Percentiles rank a stretch among this genome's conserved stretches.
Conservation (phyloP, 92 coral and sea anemone genomes). For the Blastomussa wellsi region DNA sequence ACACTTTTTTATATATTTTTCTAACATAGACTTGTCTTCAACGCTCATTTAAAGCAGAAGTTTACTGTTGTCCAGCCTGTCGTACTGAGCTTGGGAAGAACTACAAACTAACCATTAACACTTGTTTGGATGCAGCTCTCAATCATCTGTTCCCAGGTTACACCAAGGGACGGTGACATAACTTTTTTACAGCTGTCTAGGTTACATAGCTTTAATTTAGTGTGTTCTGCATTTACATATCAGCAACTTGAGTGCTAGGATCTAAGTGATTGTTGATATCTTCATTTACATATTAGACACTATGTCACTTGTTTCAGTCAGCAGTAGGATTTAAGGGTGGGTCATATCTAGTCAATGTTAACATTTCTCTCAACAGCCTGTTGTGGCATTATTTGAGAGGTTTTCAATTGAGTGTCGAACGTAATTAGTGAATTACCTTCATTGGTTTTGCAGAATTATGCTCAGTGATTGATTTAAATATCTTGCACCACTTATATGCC, state of each 20-base stretch:
- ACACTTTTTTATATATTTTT: neutral
- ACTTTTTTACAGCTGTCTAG: neutral
- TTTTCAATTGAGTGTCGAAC: too few species aligned
- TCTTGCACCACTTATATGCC: too few species aligned
- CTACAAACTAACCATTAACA: conserved; percentile 72
- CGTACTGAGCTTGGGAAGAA: conserved; percentile 90
- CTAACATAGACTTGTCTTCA: conserved; percentile 76
- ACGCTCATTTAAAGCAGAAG: conserved; percentile 96
- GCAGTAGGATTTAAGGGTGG: neutral
- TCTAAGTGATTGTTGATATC: neutral
- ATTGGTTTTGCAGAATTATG: too few species aligned
- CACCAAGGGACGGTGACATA: conserved; percentile 91
- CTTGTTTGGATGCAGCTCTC: conserved; percentile 77
- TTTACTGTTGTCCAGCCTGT: conserved; percentile 88
- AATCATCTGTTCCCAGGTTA: conserved; percentile 92
- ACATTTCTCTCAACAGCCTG: too few species aligned
- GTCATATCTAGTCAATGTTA: neutral
- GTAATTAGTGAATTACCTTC: too few species aligned
- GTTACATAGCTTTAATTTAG: neutral
- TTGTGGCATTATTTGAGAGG: too few species aligned
- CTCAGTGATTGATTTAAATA: too few species aligned
- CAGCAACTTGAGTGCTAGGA: neutral
- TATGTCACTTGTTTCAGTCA: neutral
- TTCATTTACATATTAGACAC: neutral
- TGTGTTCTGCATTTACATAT: neutral